A percentile compares a stretch with the other conserved stretches of the same genome.
Evolutionary conservation across 35 echinoderm and acorn worm species (phyloP).

Genomic region (Ophiothrix spiculata): DNA sequence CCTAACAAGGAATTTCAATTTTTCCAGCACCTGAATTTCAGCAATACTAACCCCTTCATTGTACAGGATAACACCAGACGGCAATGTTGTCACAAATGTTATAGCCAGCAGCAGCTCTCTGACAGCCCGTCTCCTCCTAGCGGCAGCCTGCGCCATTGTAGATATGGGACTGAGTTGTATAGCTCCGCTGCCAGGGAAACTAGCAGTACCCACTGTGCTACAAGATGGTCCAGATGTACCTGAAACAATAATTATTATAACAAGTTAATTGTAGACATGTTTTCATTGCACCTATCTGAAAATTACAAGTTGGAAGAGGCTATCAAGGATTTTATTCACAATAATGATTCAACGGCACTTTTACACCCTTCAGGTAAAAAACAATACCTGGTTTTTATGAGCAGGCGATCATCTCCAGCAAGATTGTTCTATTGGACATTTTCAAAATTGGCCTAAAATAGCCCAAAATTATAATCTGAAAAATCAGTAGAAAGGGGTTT

Average conservation of each 20-base stretch:
- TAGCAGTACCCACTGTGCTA: constrained; percentile 62
- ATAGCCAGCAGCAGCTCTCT: constrained; percentile 45
- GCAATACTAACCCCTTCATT: constrained; percentile 87
- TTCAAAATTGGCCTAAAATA: no score
- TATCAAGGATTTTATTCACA: no score
- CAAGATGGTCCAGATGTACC: constrained; percentile 79
- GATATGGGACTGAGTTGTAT: constrained; percentile 53
- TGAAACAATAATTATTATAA: constrained; percentile 43
- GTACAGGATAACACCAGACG: constrained; percentile 69
- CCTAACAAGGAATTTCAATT: neutral
- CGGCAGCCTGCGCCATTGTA: constrained; percentile 1
- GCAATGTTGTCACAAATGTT: constrained; percentile 72
- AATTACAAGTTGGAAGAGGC: neutral
- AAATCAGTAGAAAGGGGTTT: no score
- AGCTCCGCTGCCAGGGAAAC: constrained; percentile 51
- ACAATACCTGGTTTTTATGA: neutral
- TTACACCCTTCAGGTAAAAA: neutral
- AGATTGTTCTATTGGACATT: neutral
- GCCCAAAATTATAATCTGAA: no score
- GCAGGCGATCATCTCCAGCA: neutral
- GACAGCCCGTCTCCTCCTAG: constrained; percentile 33
- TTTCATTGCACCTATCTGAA: neutral
- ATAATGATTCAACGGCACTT: neutral
- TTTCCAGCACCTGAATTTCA: no score
- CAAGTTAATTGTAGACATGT: neutral